Conservation (phyloP, 2,797 vertebrate genomes). For the Oryzias dopingdopingensis region DNA sequence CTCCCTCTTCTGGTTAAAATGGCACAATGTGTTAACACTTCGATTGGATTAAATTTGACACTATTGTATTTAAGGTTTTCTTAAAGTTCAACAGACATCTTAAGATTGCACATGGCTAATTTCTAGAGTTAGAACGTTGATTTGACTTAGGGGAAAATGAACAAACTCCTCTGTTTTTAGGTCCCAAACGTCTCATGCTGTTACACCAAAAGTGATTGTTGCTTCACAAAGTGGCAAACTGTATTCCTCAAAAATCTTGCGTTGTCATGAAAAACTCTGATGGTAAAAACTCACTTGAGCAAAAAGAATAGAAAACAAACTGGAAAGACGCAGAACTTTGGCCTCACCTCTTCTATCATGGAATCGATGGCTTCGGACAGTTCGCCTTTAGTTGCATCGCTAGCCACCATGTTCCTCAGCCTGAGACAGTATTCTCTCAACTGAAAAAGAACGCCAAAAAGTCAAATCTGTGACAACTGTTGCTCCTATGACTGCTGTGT, state of each 20-base stretch:
- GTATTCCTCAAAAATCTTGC: neutral
- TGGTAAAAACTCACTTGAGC: neutral
- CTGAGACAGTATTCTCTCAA: slow-evolving; percentile 95
- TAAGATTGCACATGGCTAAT: too few species aligned
- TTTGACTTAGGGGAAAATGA: too few species aligned
- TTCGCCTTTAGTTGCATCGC: slow-evolving; percentile 82
- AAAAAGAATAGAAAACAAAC: neutral
- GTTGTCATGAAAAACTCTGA: neutral
- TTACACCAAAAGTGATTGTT: too few species aligned
- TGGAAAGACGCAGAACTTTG: neutral
- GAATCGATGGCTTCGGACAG: slow-evolving; percentile 82
- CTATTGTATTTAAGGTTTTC: too few species aligned
- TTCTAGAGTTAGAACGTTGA: too few species aligned
- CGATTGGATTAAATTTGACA: too few species aligned
- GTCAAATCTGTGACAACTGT: neutral
- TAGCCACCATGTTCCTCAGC: slow-evolving; percentile 91
- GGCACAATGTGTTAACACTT: neutral
- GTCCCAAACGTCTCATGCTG: too few species aligned
- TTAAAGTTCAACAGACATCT: too few species aligned
- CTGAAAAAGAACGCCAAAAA: slow-evolving; percentile 67
- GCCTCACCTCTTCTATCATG: slow-evolving; percentile 96
- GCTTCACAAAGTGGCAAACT: neutral
- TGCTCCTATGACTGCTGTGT: too few species aligned
- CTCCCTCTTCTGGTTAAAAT: slow-evolving; percentile 67
- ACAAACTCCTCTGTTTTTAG: too few species aligned